Base-by-base conservation (phyloP, 1,140 invertebrate genomes). In the Diorhabda carinulata region DNA sequence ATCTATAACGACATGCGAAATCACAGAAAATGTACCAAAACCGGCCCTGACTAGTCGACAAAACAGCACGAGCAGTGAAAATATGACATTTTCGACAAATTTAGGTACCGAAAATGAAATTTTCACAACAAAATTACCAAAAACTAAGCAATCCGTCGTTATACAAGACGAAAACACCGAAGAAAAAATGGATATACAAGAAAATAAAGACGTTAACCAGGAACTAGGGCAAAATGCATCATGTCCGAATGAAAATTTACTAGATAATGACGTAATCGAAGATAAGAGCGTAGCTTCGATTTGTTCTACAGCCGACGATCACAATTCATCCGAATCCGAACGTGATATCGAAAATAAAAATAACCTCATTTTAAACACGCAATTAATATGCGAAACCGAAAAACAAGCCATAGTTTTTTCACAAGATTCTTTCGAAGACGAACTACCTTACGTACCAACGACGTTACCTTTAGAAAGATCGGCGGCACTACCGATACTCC, bases 351-450 rank as follows among this genome's bases (percentile, higher is more conserved):
- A 75, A 61, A 67, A 76, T 59, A 78, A 76, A 75, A 47, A 76
- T 40, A 76, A 80, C 59, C 76, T 78, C 57, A 25, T 25, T 25
- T 25, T 25, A 25, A 25, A 25, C 25, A 25, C 25, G 25, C 25
- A 25, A 25, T 78, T 85, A 47, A 70, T 81, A 7, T 82, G 83
- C 65, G 86, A 87, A 77, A 82, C 86, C 40, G 91, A 93, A 76
- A 85, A 89, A 64, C 92, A 93, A 66, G 88, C 90, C 2, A 84
- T 95, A 43, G 89, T 92, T 3, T 85, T 90, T 59, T 86, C 89
- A 73, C 91, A 93, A 73, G 92, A 93, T 73, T 92, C 92, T 6
- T 92, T 94, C 72, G 92, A 95, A 70, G 92, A 93, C 66, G 93
- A 95, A 82, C 82, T 95, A 75, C 93, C 93, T 1, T 94, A 92